Percentiles rank a stretch among this genome's conserved stretches.
Evolutionary conservation across 2,797 vertebrate species (phyloP).

Genomic region (Moxostoma hubbsi): DNA sequence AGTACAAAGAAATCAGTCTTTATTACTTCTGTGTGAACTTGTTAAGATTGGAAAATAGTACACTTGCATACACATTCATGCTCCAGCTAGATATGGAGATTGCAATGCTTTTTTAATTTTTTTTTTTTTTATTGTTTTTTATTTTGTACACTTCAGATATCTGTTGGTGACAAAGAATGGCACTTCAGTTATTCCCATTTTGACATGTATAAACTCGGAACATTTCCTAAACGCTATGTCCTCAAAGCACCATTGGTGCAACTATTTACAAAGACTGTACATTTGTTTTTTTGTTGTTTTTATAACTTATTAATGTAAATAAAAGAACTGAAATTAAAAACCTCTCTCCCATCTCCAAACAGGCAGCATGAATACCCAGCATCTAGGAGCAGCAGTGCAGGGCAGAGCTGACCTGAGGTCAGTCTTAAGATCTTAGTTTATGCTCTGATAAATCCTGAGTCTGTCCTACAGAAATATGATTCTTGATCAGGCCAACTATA

Average conservation of each 20-base stretch:
- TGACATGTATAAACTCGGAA: constrained; percentile 58
- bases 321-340: constrained; percentile 48
- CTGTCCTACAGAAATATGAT: constrained; percentile 20
- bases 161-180: constrained; percentile 56
- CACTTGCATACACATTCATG: constrained; percentile 51
- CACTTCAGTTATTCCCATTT: constrained; percentile 67
- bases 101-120: constrained; percentile 22
- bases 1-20: constrained; percentile 63
- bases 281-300: constrained; percentile 55
- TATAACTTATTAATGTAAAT: constrained; percentile 45
- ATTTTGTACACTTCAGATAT: constrained; percentile 20
- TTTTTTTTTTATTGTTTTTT: neutral
- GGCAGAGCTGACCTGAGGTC: constrained; percentile 32
- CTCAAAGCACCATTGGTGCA: constrained; percentile 57
- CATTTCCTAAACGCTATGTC: constrained; percentile 50
- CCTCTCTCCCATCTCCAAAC: constrained; percentile 30
- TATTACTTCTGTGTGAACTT: constrained; percentile 67
- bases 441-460: neutral
- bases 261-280: constrained; percentile 69
- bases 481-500: constrained; percentile 19
- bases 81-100: constrained; percentile 54
- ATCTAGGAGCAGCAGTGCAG: constrained; percentile 5
- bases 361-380: constrained; percentile 23
- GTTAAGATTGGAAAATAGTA: constrained; percentile 60
- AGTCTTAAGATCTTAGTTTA: constrained; percentile 18